Evolutionary conservation across 2,888 invertebrate genomes (phyloP), one percentile per base, ranked within the genome.

Genomic region (Priocnemis perturbator): DNA sequence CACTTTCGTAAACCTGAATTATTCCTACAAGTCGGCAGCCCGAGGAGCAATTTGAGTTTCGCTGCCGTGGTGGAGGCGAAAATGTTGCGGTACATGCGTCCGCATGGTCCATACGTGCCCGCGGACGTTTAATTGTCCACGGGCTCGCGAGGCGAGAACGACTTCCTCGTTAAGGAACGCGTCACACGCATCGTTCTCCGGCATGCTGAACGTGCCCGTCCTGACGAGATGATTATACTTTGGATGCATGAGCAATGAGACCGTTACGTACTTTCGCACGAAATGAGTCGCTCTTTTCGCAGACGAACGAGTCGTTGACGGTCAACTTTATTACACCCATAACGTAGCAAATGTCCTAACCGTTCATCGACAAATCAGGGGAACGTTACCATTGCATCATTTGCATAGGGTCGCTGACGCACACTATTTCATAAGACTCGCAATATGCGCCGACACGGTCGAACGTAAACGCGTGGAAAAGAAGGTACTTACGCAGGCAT

Each of bases 401-500:
- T 37, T 11, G 4, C 7, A 26, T 26, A 26, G 26, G 5, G 26
- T 26, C 2, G 5, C 26, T 5, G 3, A 26, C 5, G 2, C 5
- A 26, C 2, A 26, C 2, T 5, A 26, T 26, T 26, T 26, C 26
- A 26, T 26, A 2, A 26, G 26, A 2, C 5, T 26, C 5, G 3
- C 3, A 2, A 5, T 26, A 5, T 26, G 26, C 4, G 47, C 15
- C 2, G 9, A 47, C 3, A 47, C 47, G 7, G 4, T 9, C 17
- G n/a, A 58, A 44, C 0, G 19, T 14, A 19, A 30, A n/a, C 3
- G 2, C 0, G 5, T 20, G 30, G 37, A 59, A 20, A 14, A 21
- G 30, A 0, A 37, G 23, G 23, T n/a, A 84, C 86, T 87, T 79
- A 87, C 87, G 82, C 83, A 65, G 86, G 87, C 84, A 87, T 87